Conservation (phyloP, 2,888 invertebrate genomes). For the Erpobdella octoculata region DNA sequence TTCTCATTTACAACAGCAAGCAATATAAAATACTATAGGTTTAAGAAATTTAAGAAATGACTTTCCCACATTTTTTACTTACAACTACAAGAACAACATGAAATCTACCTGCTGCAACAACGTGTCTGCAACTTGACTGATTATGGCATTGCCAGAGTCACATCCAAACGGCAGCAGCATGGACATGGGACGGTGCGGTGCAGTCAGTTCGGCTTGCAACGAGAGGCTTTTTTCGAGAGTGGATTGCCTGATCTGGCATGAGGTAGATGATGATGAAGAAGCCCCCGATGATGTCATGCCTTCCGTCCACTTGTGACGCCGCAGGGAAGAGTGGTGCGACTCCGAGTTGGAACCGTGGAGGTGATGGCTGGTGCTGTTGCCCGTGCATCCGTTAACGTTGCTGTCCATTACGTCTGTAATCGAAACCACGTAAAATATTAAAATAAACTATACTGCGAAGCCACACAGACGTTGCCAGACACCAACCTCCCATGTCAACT, state of each 20-base stretch:
- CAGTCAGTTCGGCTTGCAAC: slow-evolving; percentile 50
- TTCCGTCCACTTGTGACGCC: slow-evolving; percentile 41
- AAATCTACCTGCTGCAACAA: slow-evolving; percentile 25
- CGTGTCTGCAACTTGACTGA: slow-evolving; percentile 31
- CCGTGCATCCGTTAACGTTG: neutral
- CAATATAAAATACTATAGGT: too few species aligned
- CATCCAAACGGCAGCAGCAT: slow-evolving; percentile 46
- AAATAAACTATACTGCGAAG: neutral
- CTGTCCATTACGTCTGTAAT: neutral
- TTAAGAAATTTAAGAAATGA: too few species aligned
- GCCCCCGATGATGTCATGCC: neutral
- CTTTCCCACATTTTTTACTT: too few species aligned
- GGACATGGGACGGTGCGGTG: slow-evolving; percentile 48
- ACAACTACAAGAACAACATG: too few species aligned
- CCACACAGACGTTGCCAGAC: neutral
- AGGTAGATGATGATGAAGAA: slow-evolving; percentile 28
- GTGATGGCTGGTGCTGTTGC: slow-evolving; percentile 27
- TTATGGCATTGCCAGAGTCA: slow-evolving; percentile 25
- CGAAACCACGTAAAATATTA: neutral
- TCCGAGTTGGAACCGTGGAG: slow-evolving; percentile 40
- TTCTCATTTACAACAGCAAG: too few species aligned
- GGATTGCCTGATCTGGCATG: slow-evolving; percentile 30
- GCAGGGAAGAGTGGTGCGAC: slow-evolving; percentile 55
- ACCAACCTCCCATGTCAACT: neutral
- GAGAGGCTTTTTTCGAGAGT: slow-evolving; percentile 53